These are phyloP conservation scores for Cricetomys ansorgei DNA, from an alignment of 2,113 vertebrate species.

Conservation along the genomic window DNA sequence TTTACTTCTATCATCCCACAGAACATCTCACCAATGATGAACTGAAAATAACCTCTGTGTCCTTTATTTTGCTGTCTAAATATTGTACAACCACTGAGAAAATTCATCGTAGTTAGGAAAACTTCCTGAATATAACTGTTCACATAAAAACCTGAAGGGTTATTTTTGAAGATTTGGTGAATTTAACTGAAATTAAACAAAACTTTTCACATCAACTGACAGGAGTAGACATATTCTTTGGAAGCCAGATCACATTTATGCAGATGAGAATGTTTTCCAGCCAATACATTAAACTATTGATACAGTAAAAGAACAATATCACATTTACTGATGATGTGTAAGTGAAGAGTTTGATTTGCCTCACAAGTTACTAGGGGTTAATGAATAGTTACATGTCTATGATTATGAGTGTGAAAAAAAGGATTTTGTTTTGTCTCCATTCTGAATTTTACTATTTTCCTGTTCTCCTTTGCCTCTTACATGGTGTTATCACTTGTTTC, in stretches of 20 bases:
- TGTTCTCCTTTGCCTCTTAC: background rate
- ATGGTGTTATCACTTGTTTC: background rate
- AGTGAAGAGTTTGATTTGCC: background rate
- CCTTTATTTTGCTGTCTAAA: background rate
- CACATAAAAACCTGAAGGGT: background rate
- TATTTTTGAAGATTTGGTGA: background rate
- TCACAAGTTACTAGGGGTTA: background rate
- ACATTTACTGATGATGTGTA: background rate
- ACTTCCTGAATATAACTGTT: background rate
- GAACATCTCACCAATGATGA: background rate
- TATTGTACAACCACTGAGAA: background rate
- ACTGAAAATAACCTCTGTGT: background rate
- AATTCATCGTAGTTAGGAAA: background rate
- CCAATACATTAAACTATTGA: background rate
- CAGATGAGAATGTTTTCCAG: background rate
- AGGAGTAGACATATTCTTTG: background rate
- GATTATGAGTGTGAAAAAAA: background rate
- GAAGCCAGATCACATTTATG: background rate
- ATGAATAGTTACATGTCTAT: background rate
- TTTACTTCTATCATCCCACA: background rate
- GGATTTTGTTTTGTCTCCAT: background rate
- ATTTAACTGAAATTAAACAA: background rate
- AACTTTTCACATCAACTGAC: background rate
- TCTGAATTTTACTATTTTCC: slow-evolving; percentile 22
- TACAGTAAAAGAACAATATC: background rate